Evolutionary conservation across 2,113 vertebrate species (phyloP).

Genomic region (Oxygymnocypris stewartii): DNA sequence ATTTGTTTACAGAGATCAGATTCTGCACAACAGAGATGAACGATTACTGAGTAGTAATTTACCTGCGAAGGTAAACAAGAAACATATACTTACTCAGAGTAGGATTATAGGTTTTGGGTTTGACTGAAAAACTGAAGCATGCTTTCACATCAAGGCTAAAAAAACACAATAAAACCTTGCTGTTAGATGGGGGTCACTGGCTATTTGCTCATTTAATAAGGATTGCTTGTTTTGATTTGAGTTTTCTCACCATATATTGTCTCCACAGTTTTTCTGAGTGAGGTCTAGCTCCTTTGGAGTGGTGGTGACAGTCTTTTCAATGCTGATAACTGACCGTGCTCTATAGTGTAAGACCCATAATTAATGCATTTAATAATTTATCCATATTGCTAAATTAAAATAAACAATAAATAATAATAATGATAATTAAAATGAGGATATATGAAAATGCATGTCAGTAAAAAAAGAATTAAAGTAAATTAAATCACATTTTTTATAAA

Average conservation of each 20-base stretch:
- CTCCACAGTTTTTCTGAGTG: slow-evolving; percentile 69
- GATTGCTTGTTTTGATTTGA: not conserved
- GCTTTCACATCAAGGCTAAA: slow-evolving; percentile 82
- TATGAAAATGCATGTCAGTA: not conserved
- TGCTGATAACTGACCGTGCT: slow-evolving; percentile 85
- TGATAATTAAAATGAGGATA: not conserved
- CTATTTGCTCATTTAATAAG: not conserved
- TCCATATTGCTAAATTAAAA: not conserved
- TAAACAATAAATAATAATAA: no score
- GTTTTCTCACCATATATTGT: slow-evolving; percentile 80
- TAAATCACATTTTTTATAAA: not conserved
- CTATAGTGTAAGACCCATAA: slow-evolving; percentile 65
- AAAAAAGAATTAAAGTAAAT: not conserved
- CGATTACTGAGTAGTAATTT: not conserved
- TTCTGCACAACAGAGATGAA: not conserved
- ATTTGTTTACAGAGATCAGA: not conserved
- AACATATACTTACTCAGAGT: slow-evolving; percentile 80
- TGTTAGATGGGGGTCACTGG: not conserved
- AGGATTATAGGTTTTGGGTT: slow-evolving; percentile 77
- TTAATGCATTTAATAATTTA: not conserved
- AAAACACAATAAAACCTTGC: slow-evolving; percentile 49
- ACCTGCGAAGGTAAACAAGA: not conserved
- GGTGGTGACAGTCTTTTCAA: slow-evolving; percentile 81
- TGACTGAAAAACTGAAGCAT: slow-evolving; percentile 87
- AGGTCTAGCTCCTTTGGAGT: slow-evolving; percentile 73